Evolutionary conservation across 2,888 invertebrate genomes (phyloP).

Genomic region (Chesias legatella): DNA sequence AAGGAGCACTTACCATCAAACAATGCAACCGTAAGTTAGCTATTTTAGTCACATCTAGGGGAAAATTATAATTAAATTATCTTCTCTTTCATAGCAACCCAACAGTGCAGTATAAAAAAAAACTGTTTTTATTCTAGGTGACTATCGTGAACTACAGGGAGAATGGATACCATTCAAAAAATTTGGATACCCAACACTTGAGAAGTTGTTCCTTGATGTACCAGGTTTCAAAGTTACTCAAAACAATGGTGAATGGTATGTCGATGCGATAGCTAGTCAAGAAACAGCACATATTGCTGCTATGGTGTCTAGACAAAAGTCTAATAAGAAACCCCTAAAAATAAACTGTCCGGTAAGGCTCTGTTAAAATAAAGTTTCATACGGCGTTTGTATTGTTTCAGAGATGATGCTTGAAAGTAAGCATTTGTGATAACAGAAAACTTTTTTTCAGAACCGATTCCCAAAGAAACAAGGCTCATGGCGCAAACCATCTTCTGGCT

Average conservation of each 20-base stretch:
- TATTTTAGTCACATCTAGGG: too few species aligned
- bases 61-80: too few species aligned
- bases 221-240: slow-evolving; percentile 79
- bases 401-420: too few species aligned
- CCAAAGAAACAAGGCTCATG: slow-evolving; percentile 70
- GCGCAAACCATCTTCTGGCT: slow-evolving; percentile 60
- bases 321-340: slow-evolving; percentile 60
- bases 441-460: slow-evolving; percentile 58
- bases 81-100: too few species aligned
- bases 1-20: slow-evolving; percentile 71
- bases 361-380: background rate
- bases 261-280: slow-evolving; percentile 79
- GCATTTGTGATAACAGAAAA: background rate
- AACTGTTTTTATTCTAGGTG: slow-evolving; percentile 55
- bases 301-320: slow-evolving; percentile 71
- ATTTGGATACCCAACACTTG: slow-evolving; percentile 80
- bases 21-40: slow-evolving; percentile 78
- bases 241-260: slow-evolving; percentile 75
- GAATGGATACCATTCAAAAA: slow-evolving; percentile 81
- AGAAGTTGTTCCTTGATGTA: slow-evolving; percentile 80
- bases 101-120: too few species aligned
- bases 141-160: slow-evolving; percentile 83
- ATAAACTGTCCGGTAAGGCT: slow-evolving; percentile 52
- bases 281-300: slow-evolving; percentile 81
- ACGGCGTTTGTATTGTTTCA: too few species aligned